Evolutionary conservation across 2,797 vertebrate genomes (phyloP), one percentile per base, ranked within the genome.

Genomic region (Threskiornis aethiopicus): DNA sequence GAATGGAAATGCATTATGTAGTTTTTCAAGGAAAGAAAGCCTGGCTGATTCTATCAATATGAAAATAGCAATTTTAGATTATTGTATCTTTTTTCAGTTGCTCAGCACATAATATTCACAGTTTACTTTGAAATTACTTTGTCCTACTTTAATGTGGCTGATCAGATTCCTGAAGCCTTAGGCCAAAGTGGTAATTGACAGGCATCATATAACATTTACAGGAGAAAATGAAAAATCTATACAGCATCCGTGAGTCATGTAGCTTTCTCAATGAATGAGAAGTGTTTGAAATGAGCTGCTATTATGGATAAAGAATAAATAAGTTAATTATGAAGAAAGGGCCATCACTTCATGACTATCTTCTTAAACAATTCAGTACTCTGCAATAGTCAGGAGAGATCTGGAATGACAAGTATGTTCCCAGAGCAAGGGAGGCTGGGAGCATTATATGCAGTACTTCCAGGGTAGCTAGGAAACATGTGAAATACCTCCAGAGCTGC

Each of bases 211-310:
- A 71, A 28, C 44, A 87, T 62, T 91, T 95, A 89, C 29, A 90
- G 49, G 35, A 96, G 76, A 95, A 96, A 96, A 94, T 84, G 78
- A 83, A 93, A 97, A 96, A 96, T 91, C 84, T 73, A 78, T 88
- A 44, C 10, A 72, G 16, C 47, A 29, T 37, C n/a, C 5, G 1
- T 29, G 78, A 95, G 47, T 76, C 25, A 92, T 52, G 47, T 47
- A 69, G n/a, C 67, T 93, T 95, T 91, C 47, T 51, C 84, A 64
- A 21, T 72, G 75, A 88, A 92, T 52, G 42, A 90, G 76, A 69
- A 47, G 3, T 80, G 11, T 84, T 95, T 87, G 44, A 87, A 95
- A 87, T 80, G 64, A 96, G 89, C 77, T 90, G 57, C 64, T 93
- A 47, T 73, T 81, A 90, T 21, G 11, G 26, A 44, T 77, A 55